A percentile compares a stretch with the other conserved stretches of the same genome.
Conservation (phyloP, 2,113 vertebrate species). For the Gallinago paraguaiae region DNA sequence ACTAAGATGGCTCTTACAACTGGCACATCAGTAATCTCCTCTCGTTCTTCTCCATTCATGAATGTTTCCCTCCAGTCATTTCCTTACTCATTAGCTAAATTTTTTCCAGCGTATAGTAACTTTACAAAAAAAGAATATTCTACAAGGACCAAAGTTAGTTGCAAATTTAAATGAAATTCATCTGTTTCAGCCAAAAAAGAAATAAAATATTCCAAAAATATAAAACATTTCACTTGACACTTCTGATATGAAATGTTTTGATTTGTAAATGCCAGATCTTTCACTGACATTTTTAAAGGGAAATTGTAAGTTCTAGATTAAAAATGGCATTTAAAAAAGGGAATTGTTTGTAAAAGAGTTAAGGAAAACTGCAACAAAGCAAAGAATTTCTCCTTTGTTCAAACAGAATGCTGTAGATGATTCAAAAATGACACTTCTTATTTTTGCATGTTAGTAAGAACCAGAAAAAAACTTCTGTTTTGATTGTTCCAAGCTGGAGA, state of each 20-base stretch:
- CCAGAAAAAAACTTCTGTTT: neutral
- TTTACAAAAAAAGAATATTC: neutral
- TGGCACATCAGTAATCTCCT: neutral
- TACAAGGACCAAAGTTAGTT: neutral
- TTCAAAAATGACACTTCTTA: neutral
- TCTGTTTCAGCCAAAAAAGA: neutral
- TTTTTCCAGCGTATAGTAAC: neutral
- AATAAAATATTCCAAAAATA: neutral
- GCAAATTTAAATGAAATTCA: neutral
- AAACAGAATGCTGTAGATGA: neutral
- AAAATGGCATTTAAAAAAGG: neutral
- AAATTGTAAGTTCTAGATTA: neutral
- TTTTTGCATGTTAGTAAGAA: neutral
- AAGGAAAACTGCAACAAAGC: neutral
- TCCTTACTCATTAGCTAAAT: neutral
- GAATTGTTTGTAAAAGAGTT: neutral
- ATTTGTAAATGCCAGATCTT: slow-evolving; percentile 35
- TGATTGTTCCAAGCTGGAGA: neutral
- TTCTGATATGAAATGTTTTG: slow-evolving; percentile 25
- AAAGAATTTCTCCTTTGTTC: neutral
- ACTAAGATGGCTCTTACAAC: neutral
- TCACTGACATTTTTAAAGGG: neutral
- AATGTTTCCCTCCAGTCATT: neutral
- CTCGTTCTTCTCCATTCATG: slow-evolving; percentile 1
- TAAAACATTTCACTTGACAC: neutral